phyloP scores from a whole-genome alignment of 2,797 vertebrate species.

The Melanotaenia parkinsoni region DNA sequence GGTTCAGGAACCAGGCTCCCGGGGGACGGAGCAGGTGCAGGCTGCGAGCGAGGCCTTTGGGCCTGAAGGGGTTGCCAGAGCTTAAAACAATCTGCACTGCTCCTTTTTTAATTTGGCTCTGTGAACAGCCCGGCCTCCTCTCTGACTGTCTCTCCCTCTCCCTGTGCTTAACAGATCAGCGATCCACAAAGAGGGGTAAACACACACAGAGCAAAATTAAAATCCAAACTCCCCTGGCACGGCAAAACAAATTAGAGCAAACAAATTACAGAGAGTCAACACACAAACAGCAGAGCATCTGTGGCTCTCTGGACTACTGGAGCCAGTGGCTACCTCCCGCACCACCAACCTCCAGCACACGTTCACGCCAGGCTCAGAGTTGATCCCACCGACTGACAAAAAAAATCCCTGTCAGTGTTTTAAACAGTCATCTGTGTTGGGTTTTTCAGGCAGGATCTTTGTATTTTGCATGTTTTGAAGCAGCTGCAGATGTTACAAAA shows the following conservation, averaged over 20 bases:
- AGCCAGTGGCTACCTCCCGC: conserved; percentile 72
- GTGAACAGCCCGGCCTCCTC: conserved; percentile 77
- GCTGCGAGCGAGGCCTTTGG: conserved; percentile 96
- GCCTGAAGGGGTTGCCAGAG: conserved; percentile 95
- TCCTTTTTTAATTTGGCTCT: conserved; percentile 94
- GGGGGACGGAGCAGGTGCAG: conserved; percentile 98
- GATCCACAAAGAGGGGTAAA: conserved; percentile 99
- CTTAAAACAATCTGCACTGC: conserved; percentile 96
- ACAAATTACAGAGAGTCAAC: conserved; percentile 99
- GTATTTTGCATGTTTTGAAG: neutral
- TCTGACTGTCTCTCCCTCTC: conserved; percentile 65
- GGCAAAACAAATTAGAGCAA: conserved; percentile 99
- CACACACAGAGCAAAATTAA: conserved; percentile 99
- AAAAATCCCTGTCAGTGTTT: conserved; percentile 15
- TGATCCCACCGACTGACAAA: conserved; percentile 17
- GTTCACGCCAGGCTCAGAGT: conserved; percentile 40
- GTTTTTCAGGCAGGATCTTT: neutral
- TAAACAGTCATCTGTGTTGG: neutral
- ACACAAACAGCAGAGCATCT: conserved; percentile 94
- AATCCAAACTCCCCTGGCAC: conserved; percentile 97
- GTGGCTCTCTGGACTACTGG: conserved; percentile 85
- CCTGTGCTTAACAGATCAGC: conserved; percentile 85
- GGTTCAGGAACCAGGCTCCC: conserved; percentile 96
- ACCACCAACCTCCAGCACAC: conserved; percentile 55
- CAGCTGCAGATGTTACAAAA: conserved; percentile 11